Percentiles rank a stretch among this genome's conserved stretches.
Conservation (phyloP, 2,888 invertebrate genomes). For the Tetheella fluctuosa region DNA sequence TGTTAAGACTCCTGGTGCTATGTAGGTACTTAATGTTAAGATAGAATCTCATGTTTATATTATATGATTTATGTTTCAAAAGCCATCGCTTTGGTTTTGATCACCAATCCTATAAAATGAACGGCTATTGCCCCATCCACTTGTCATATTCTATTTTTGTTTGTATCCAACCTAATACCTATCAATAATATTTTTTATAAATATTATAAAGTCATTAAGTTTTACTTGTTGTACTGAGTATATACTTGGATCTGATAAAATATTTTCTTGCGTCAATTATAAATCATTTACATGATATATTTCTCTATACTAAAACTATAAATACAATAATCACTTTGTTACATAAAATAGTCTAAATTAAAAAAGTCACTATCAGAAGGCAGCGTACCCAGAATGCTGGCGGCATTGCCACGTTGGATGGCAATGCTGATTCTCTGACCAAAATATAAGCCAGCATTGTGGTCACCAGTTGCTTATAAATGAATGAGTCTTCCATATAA, state of each 20-base stretch:
- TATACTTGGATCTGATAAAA: not conserved
- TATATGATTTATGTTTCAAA: not conserved
- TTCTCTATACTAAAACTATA: too few species aligned
- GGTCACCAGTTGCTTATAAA: too few species aligned
- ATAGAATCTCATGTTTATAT: slow-evolving; percentile 1
- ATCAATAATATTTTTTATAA: not conserved
- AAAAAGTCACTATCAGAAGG: too few species aligned
- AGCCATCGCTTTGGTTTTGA: not conserved
- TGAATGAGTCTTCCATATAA: not conserved
- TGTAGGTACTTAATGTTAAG: not conserved
- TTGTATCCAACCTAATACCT: not conserved
- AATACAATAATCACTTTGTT: too few species aligned
- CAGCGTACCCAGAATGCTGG: too few species aligned
- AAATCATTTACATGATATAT: too few species aligned
- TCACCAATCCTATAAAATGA: not conserved
- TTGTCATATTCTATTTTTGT: not conserved
- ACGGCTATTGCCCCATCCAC: not conserved
- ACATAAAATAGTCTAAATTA: too few species aligned
- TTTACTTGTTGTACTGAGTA: too few species aligned
- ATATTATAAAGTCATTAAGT: too few species aligned
- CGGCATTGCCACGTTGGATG: too few species aligned
- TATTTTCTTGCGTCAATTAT: not conserved
- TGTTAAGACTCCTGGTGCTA: not conserved
- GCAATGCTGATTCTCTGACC: too few species aligned
- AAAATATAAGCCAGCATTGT: too few species aligned